Conservation (phyloP, 2,797 vertebrate species). For the Enteromius afrohamiltoni region DNA sequence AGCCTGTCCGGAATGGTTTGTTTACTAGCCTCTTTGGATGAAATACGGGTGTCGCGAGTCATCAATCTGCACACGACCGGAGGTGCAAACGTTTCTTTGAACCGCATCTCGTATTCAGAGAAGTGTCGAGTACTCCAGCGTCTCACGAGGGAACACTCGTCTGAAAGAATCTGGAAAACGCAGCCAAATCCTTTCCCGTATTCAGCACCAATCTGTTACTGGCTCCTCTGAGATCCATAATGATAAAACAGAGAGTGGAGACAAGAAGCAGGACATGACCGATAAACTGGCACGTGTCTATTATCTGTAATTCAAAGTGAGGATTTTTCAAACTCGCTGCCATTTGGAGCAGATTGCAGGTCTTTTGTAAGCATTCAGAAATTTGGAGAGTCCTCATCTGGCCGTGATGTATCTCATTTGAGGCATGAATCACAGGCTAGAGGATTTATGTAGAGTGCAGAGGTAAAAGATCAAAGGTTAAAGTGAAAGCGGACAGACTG, state of each 20-base stretch:
- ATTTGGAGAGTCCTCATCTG: background rate
- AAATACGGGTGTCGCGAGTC: constrained; percentile 72
- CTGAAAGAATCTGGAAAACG: constrained; percentile 4
- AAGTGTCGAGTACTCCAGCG: background rate
- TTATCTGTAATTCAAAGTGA: background rate
- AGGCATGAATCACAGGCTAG: background rate
- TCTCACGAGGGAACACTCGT: constrained; percentile 15
- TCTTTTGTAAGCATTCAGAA: background rate
- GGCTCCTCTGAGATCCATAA: constrained; percentile 21
- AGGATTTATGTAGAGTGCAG: background rate
- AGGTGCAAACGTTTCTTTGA: constrained; percentile 45
- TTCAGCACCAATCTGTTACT: constrained; percentile 36
- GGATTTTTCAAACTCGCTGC: background rate
- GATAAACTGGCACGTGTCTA: constrained; percentile 15
- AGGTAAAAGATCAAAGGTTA: constrained; percentile 38
- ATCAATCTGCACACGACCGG: constrained; percentile 70
- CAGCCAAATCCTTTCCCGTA: constrained; percentile 13
- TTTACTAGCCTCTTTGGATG: constrained; percentile 80
- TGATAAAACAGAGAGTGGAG: constrained; percentile 22
- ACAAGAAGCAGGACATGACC: constrained; percentile 5
- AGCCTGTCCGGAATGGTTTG: constrained; percentile 76
- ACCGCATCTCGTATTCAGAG: constrained; percentile 17
- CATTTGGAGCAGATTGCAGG: background rate
- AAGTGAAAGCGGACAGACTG: constrained; percentile 17
- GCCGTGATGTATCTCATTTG: background rate